Evolutionary conservation across 2,113 vertebrate species (phyloP).

Genomic region (Albula glossodonta): DNA sequence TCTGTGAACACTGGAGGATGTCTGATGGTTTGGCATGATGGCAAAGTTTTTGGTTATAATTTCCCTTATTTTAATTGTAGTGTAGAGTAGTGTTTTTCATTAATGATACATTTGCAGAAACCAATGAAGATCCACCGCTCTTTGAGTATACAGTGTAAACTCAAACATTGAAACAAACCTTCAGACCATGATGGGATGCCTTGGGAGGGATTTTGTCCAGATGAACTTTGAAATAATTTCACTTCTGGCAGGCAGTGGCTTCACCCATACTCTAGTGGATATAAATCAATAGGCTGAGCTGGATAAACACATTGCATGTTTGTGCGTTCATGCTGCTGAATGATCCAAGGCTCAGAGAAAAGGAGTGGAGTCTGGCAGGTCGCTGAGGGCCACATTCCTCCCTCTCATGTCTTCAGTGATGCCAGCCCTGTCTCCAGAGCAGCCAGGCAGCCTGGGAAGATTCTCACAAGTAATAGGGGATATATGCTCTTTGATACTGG

Average conservation of each 20-base stretch:
- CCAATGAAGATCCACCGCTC: background rate
- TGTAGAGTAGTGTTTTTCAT: background rate
- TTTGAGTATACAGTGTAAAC: background rate
- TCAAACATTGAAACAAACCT: background rate
- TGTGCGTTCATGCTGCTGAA: background rate
- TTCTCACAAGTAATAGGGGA: background rate
- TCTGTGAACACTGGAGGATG: background rate
- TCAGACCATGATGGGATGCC: background rate
- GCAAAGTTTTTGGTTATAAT: background rate
- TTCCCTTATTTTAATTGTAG: background rate
- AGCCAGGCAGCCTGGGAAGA: background rate
- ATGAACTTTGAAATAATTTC: slow-evolving; percentile 22
- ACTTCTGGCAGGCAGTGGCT: background rate
- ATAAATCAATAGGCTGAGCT: slow-evolving; percentile 17
- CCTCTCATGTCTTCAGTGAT: background rate
- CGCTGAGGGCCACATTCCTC: slow-evolving; percentile 19
- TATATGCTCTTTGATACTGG: background rate
- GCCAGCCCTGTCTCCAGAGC: background rate
- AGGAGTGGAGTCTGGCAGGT: background rate
- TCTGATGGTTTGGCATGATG: background rate
- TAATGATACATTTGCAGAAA: background rate
- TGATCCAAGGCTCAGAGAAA: slow-evolving; percentile 15
- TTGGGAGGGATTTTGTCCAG: slow-evolving; percentile 26
- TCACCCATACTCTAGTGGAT: slow-evolving; percentile 15
- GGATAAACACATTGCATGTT: slow-evolving; percentile 3